Conservation (phyloP, 2,888 invertebrate genomes). For the Brachyptera putata region DNA sequence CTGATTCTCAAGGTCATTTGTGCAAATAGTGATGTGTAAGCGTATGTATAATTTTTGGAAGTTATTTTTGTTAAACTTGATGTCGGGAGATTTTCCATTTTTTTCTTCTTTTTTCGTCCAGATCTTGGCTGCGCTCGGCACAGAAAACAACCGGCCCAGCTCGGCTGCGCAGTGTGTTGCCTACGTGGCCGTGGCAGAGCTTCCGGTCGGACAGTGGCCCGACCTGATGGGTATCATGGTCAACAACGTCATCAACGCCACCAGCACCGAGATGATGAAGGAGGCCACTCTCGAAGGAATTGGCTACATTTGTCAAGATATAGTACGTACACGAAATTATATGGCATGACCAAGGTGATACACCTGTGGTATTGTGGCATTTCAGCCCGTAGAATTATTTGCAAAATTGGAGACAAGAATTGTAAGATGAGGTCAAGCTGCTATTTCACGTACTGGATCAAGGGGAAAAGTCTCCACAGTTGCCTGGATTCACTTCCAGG, state of each 20-base stretch:
- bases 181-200: slow-evolving; percentile 94
- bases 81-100: too few species aligned
- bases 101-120: slow-evolving; percentile 44
- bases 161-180: slow-evolving; percentile 99
- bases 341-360: too few species aligned
- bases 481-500: too few species aligned
- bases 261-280: slow-evolving; percentile 88
- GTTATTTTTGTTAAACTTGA: too few species aligned
- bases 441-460: neutral
- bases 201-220: slow-evolving; percentile 89
- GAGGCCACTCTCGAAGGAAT: slow-evolving; percentile 97
- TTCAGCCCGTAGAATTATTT: too few species aligned
- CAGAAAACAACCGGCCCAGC: slow-evolving; percentile 91
- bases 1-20: too few species aligned
- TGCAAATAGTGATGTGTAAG: too few species aligned
- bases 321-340: slow-evolving; percentile 49
- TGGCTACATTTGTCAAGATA: slow-evolving; percentile 98
- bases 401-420: too few species aligned
- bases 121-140: slow-evolving; percentile 91
- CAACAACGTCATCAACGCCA: slow-evolving; percentile 81
- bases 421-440: too few species aligned
- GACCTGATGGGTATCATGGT: slow-evolving; percentile 84
- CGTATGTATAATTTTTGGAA: too few species aligned
- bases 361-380: too few species aligned
- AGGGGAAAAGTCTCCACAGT: too few species aligned